These are phyloP conservation scores for Ichneumoninae sp. DNA, from an alignment of 2,888 invertebrate species.

Conservation along the genomic window DNA sequence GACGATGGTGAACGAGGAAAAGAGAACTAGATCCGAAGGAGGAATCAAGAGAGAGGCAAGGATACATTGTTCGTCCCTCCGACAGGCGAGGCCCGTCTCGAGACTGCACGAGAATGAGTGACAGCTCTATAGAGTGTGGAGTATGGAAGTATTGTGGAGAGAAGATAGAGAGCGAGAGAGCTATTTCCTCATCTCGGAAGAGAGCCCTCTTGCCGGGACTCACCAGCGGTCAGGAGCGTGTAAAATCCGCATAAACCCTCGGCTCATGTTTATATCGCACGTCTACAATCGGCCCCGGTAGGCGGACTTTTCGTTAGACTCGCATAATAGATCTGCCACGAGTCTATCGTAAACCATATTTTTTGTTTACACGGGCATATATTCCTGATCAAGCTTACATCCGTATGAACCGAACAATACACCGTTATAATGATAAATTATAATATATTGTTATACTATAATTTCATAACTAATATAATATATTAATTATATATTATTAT, in stretches of 20 bases:
- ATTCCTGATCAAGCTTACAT: neutral
- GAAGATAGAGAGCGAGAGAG: conserved; percentile 50
- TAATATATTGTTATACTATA: too few species aligned
- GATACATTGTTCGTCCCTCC: conserved; percentile 71
- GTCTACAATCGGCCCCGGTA: too few species aligned
- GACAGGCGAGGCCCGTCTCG: conserved; percentile 60
- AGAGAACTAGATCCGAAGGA: conserved; percentile 39
- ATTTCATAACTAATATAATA: too few species aligned
- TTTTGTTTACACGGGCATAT: conserved; percentile 6
- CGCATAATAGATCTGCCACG: too few species aligned
- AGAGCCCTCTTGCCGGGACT: neutral
- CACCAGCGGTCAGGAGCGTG: conserved; percentile 33
- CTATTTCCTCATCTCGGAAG: conserved; percentile 69
- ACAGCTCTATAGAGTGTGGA: conserved; percentile 82
- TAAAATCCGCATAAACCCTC: conserved; percentile 60
- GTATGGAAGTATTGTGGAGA: conserved; percentile 81
- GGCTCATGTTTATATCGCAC: neutral
- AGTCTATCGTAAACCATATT: too few species aligned
- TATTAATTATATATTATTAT: too few species aligned
- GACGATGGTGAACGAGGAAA: neutral
- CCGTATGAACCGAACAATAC: too few species aligned
- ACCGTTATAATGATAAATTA: too few species aligned
- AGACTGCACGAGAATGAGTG: conserved; percentile 75
- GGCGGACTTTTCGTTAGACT: too few species aligned
- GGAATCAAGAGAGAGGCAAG: conserved; percentile 67